Base-by-base conservation (phyloP, 2,888 invertebrate genomes). In the Ophion slaviceki region DNA sequence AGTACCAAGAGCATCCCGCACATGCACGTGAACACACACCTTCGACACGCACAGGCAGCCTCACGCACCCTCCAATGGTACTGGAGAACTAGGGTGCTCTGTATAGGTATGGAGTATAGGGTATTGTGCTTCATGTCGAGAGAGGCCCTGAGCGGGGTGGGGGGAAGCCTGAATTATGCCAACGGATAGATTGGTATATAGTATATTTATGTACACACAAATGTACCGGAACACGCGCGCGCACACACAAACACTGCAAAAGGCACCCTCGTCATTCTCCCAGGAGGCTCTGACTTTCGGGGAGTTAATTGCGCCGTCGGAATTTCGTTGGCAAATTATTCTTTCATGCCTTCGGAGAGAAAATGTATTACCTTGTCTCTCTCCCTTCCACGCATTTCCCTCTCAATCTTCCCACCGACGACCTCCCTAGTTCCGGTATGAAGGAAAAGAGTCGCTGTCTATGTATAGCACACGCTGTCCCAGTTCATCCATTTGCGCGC, bases 291-390 rank as follows among this genome's bases (percentile, higher is more conserved):
- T 40, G 86, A 86, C 88, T 89, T 88, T 88, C 87, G 86, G 89
- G 87, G 88, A 89, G 90, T 90, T 91, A 91, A 91, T 91, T 91
- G 90, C 90, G 89, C 89, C 88, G 90, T 89, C 88, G 89, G 90
- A 91, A 91, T 91, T 91, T 91, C 89, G 88, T 91, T 91, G 90
- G 89, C 88, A 88, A 89, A 89, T 89, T 90, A 90, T 89, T 89
- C 89, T 89, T 88, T 89, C 88, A 87, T 88, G 83, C 88, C 86
- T 79, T 84, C 53, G 62, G 75, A 81, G 83, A 81, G 81, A 86
- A 81, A 86, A 86, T 84, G 86, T 86, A 85, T 87, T 85, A 79
- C 86, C 84, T 64, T 82, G 80, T 76, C 86, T 76, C 80, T 24
- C 80, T 76, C 68, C 81, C 67, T 75, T 62, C 66, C 71, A 79